These are phyloP conservation scores for Litoditis marina DNA, from an alignment of 2,888 invertebrate genomes.

Conservation along the genomic window DNA sequence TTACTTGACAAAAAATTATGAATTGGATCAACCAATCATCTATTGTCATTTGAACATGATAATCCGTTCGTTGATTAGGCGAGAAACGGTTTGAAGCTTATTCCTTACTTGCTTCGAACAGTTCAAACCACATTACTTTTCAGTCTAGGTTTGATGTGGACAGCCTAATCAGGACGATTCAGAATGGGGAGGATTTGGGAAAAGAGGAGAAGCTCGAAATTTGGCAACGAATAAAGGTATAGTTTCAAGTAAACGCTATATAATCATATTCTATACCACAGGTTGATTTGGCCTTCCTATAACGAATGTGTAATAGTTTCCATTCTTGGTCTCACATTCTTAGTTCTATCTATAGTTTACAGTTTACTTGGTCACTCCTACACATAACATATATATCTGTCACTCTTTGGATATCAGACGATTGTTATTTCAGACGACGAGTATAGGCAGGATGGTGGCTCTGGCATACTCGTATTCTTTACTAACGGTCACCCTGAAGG, in stretches of 20 bases:
- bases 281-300: too few species aligned
- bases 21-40: too few species aligned
- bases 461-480: slow-evolving; percentile 42
- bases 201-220: slow-evolving; percentile 30
- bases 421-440: too few species aligned
- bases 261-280: too few species aligned
- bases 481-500: slow-evolving; percentile 45
- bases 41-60: too few species aligned
- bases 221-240: slow-evolving; percentile 43
- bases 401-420: too few species aligned
- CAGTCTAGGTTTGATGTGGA: slow-evolving; percentile 41
- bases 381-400: too few species aligned
- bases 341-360: background rate
- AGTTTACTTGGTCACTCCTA: slow-evolving; percentile 25
- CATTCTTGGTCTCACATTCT: too few species aligned
- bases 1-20: too few species aligned
- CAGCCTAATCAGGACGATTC: slow-evolving; percentile 25
- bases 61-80: background rate
- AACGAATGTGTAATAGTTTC: too few species aligned
- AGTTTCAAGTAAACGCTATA: too few species aligned
- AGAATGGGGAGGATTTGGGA: slow-evolving; percentile 21
- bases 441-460: slow-evolving; percentile 34
- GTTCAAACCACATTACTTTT: background rate
- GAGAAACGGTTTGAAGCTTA: background rate
- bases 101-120: background rate